phyloP scores from a whole-genome alignment of 2,113 vertebrate species.

The Gasterosteus aculeatus region DNA sequence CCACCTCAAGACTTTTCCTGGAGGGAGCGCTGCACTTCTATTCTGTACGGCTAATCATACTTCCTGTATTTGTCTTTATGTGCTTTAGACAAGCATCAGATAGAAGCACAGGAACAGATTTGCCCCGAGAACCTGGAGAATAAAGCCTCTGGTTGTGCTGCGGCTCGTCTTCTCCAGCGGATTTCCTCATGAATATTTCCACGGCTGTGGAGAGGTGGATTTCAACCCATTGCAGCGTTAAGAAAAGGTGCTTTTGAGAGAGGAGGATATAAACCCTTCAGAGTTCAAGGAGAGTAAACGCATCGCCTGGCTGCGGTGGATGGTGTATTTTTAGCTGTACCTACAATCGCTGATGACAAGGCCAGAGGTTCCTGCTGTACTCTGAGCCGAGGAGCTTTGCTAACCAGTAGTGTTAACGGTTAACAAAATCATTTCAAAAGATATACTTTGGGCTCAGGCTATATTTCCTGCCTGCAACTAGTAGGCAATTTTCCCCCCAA shows the following conservation, averaged over 20 bases:
- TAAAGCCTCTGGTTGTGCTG: constrained; percentile 76
- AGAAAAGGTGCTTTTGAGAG: constrained; percentile 49
- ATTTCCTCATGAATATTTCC: constrained; percentile 76
- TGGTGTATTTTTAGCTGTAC: constrained; percentile 50
- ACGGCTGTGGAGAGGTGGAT: constrained; percentile 62
- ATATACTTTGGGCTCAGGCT: constrained; percentile 64
- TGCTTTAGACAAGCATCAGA: constrained; percentile 78
- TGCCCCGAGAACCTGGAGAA: constrained; percentile 72
- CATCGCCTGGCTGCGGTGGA: constrained; percentile 29
- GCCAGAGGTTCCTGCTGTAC: constrained; percentile 38
- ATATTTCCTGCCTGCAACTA: too few relatives aligned
- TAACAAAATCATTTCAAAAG: constrained; percentile 73
- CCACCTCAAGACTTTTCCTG: constrained; percentile 82
- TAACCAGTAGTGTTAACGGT: constrained; percentile 53
- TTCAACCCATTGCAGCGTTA: constrained; percentile 60
- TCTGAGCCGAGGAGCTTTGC: neutral
- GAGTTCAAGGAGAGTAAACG: constrained; percentile 53
- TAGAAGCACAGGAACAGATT: constrained; percentile 73
- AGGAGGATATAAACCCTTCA: constrained; percentile 21
- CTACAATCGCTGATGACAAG: constrained; percentile 42
- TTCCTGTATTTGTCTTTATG: constrained; percentile 80
- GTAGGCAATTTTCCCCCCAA: too few relatives aligned
- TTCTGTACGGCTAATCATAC: constrained; percentile 79
- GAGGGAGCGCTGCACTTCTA: constrained; percentile 73
- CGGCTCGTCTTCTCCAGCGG: constrained; percentile 63